These are phyloP conservation scores for Pangasius mekongensis DNA, from an alignment of 2,797 vertebrate species.

Conservation along the genomic window DNA sequence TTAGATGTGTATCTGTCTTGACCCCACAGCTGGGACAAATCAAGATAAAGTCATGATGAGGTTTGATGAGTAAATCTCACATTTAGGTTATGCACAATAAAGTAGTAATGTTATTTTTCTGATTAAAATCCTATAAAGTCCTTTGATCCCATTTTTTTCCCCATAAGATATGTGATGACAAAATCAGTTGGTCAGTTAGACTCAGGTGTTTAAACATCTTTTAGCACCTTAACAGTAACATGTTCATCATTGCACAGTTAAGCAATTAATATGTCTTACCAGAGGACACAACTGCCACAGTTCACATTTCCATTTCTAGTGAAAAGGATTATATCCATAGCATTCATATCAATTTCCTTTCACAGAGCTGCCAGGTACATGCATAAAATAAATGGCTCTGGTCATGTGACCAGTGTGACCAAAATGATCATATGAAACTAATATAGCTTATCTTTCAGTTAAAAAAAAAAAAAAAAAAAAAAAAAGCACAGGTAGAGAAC, in stretches of 20 bases:
- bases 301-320: background rate
- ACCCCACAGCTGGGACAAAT: slow-evolving; percentile 14
- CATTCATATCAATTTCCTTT: background rate
- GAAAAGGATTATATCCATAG: background rate
- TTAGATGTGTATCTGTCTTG: background rate
- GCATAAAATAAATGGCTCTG: background rate
- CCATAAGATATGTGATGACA: background rate
- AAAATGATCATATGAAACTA: background rate
- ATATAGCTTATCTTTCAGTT: background rate
- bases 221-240: background rate
- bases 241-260: background rate
- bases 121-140: background rate
- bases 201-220: background rate
- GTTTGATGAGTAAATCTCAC: background rate
- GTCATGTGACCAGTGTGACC: background rate
- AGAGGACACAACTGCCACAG: background rate
- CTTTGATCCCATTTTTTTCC: background rate
- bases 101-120: background rate
- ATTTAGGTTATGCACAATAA: background rate
- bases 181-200: background rate
- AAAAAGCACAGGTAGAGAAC: background rate
- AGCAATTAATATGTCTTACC: background rate
- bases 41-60: background rate
- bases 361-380: too few relatives aligned
- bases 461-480: background rate